Base-by-base conservation (phyloP, 2,888 invertebrate species). In the Cerastis leucographa region DNA sequence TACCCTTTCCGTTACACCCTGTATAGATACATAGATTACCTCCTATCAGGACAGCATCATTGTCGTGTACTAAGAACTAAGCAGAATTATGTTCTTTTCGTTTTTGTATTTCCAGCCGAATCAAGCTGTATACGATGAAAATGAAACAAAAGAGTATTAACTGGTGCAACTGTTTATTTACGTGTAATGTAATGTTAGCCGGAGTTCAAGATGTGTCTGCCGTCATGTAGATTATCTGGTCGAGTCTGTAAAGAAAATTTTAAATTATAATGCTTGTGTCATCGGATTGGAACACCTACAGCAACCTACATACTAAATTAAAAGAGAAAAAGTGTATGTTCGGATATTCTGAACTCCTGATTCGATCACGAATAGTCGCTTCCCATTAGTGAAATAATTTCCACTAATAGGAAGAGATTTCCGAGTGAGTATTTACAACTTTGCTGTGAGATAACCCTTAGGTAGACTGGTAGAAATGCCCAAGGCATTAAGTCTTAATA, bases 81-180 rank as follows among this genome's bases (percentile, higher is more conserved):
- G 22, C 14, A 65, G 9, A 29, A n/a, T 44, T 7, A 65, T n/a
- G 11, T 19, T 17, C 22, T 3, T 17, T n/a, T 61, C 8, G 25
- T 22, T 49, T 71, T 40, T 19, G 11, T 19, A 0, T 22, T n/a
- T 40, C 2, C 9, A 54, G 11, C 17, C 40, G 9, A 2, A 22
- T 71, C 7, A 29, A 25, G 4, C 5, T 25, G n/a, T 54, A 29
- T 17, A 42, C 17, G 35, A n/a, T 29, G 22, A 14, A 70, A 64
- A 51, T 19, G 51, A 71, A 61, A 85, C 17, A 4, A 56, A 49
- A 56, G 66, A 0, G 7, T 46, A 22, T 11, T 35, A 25, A 51
- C 7, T 40, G 56, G 46, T 70, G 79, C 66, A 74, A 46, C 25
- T n/a, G 9, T 79, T 84, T 81, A 84, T 80, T 81, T 64, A 9